Evolutionary conservation across 35 echinoderm and acorn worm species (phyloP), one percentile per base, ranked within the genome.

Genomic region (Stichopus chloronotus): DNA sequence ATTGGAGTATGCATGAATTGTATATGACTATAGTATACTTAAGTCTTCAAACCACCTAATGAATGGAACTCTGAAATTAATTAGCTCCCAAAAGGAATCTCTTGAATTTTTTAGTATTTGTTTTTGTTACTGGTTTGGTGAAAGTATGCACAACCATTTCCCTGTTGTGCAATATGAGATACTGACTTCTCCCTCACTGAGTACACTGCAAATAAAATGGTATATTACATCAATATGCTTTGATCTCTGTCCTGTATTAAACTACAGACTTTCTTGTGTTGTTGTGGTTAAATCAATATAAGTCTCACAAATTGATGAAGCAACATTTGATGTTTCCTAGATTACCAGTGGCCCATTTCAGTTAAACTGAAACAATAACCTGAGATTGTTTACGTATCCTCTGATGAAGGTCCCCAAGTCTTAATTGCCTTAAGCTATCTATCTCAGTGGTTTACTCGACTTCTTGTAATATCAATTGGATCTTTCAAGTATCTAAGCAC

Each of bases 161-260:
- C 25, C 78, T 13, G 53, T 81, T 83, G 81, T 12, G 58, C 86
- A 63, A 88, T 88, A 63, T 63, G 3, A 5, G 65, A 88, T 88
- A 10, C 65, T 65, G 25, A 88, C 25, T 65, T 88, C 65, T 20
- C 86, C 57, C 16, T 61, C n/a, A 65, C 25, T 88, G 20, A 88
- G n/a, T 25, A 71, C 22, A 65, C 53, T 88, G n/a, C 63, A 59
- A 65, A 88, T 88, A 71, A 88, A 71, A 65, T 88, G 86, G 57
- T 88, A 65, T 57, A 22, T 88, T 10, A 88, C 58, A 88, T 88
- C 86, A 65, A 88, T 88, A 57, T 88, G 86, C 16, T 88, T 88
- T 65, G 86, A 88, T 71, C 22, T 60, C 9, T 88, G 86, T 30
- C 81, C 43, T 81, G 78, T 23, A 25, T 81, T n/a, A 12, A 52